Percentiles rank a stretch among this genome's conserved stretches.
Conservation (phyloP, 2,888 invertebrate genomes). For the Tinea semifulvella region DNA sequence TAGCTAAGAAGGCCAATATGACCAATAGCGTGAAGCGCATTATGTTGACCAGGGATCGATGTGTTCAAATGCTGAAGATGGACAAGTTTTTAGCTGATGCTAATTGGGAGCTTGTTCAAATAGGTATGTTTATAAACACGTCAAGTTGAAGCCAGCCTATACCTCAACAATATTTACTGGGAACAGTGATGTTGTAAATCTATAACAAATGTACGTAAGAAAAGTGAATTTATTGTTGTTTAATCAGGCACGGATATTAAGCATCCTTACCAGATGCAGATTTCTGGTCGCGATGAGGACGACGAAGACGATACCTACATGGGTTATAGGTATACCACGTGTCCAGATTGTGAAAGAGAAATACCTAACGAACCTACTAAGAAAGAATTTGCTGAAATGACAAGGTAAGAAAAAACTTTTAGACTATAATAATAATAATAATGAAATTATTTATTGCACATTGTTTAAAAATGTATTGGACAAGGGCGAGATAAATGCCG, state of each 20-base stretch:
- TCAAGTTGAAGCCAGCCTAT: too few relatives aligned
- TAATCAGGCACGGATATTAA: constrained; percentile 60
- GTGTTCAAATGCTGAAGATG: constrained; percentile 66
- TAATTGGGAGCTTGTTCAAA: constrained; percentile 68
- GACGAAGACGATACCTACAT: constrained; percentile 55
- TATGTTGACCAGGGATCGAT: constrained; percentile 51
- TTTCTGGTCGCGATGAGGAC: constrained; percentile 46
- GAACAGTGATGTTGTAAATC: too few relatives aligned
- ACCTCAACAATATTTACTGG: too few relatives aligned
- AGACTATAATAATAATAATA: too few relatives aligned
- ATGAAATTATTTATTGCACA: too few relatives aligned
- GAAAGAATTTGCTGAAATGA: constrained; percentile 67
- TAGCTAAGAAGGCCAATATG: constrained; percentile 65
- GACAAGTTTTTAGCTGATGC: constrained; percentile 72
- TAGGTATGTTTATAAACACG: constrained; percentile 32
- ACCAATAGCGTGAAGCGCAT: constrained; percentile 61
- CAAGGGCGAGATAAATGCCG: too few relatives aligned
- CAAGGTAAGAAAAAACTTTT: too few relatives aligned
- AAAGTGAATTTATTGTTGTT: too few relatives aligned
- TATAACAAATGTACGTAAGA: too few relatives aligned
- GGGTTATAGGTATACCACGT: constrained; percentile 57
- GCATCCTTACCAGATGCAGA: constrained; percentile 66
- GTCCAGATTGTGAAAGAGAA: constrained; percentile 65
- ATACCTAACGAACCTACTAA: constrained; percentile 65
- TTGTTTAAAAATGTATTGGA: too few relatives aligned